Evolutionary conservation across 2,113 vertebrate genomes (phyloP).

Genomic region (Apeltes quadracus): DNA sequence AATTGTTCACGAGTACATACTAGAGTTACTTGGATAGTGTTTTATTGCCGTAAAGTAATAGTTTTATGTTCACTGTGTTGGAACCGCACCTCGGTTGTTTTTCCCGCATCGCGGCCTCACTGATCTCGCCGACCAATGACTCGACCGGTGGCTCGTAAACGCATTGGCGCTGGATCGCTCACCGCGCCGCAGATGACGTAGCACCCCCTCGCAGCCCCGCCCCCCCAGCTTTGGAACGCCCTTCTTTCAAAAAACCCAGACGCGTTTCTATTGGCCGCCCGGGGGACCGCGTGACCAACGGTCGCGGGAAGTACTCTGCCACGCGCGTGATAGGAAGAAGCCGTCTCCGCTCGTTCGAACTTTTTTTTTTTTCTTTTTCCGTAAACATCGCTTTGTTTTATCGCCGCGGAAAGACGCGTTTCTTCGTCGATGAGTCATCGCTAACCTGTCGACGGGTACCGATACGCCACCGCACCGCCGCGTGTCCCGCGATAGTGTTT

Average conservation of each 20-base stretch:
- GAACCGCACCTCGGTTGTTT: background rate
- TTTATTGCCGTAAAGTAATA: background rate
- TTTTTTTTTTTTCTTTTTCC: conserved; percentile 32
- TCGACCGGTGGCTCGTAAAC: too few relatives aligned
- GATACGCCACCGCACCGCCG: background rate
- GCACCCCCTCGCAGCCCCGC: background rate
- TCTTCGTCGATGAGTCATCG: background rate
- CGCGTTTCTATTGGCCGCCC: conserved; percentile 81
- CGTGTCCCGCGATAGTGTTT: background rate
- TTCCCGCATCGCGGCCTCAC: background rate
- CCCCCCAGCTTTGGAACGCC: conserved; percentile 56
- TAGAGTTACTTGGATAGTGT: background rate
- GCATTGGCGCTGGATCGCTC: conserved; percentile 86
- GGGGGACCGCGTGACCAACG: conserved; percentile 86
- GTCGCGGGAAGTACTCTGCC: conserved; percentile 90
- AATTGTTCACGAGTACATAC: background rate
- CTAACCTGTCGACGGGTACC: background rate
- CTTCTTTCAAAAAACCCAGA: conserved; percentile 84
- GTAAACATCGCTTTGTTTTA: conserved; percentile 74
- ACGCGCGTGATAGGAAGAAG: conserved; percentile 68
- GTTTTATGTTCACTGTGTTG: background rate
- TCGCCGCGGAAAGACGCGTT: conserved; percentile 14
- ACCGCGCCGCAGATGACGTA: conserved; percentile 52
- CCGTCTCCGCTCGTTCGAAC: conserved; percentile 63
- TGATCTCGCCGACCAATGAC: conserved; percentile 21